phyloP scores from a whole-genome alignment of 2,797 vertebrate genomes.

The Pantherophis alleghaniensis region DNA sequence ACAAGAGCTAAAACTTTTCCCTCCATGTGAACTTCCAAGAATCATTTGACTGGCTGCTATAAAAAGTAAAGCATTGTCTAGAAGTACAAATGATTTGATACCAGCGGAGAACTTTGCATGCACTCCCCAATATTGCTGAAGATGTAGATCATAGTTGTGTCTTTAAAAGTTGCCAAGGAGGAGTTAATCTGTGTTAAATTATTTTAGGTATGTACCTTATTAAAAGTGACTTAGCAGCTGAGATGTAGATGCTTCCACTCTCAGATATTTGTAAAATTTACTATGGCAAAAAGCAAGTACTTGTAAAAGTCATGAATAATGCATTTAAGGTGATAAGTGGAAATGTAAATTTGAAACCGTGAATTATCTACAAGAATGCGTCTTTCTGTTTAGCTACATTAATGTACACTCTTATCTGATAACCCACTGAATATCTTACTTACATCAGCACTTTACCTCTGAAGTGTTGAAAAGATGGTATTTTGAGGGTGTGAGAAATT shows the following conservation, averaged over 20 bases:
- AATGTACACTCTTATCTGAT: conserved; percentile 26
- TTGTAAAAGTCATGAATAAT: conserved; percentile 32
- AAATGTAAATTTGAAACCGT: conserved; percentile 42
- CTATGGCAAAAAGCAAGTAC: not conserved
- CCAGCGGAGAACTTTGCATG: not conserved
- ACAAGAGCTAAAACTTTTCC: not conserved
- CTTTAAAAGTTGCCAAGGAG: not conserved
- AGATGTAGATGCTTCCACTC: not conserved
- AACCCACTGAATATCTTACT: conserved; percentile 26
- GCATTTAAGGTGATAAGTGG: conserved; percentile 26
- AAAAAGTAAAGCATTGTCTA: not conserved
- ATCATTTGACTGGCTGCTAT: not conserved
- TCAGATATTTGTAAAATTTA: not conserved
- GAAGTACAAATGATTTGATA: not conserved
- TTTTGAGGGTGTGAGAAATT: conserved; percentile 35
- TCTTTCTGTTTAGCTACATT: conserved; percentile 51
- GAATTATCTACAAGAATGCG: conserved; percentile 49
- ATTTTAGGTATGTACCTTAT: not conserved
- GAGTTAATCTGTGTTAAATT: not conserved
- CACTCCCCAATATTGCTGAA: not conserved
- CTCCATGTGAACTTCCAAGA: not conserved
- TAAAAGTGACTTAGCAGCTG: not conserved
- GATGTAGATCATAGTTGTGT: not conserved
- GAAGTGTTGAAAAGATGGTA: conserved; percentile 38
- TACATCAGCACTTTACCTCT: conserved; percentile 35